Conservation (phyloP, 2,888 invertebrate species). For the Cryptocephalus primarius region DNA sequence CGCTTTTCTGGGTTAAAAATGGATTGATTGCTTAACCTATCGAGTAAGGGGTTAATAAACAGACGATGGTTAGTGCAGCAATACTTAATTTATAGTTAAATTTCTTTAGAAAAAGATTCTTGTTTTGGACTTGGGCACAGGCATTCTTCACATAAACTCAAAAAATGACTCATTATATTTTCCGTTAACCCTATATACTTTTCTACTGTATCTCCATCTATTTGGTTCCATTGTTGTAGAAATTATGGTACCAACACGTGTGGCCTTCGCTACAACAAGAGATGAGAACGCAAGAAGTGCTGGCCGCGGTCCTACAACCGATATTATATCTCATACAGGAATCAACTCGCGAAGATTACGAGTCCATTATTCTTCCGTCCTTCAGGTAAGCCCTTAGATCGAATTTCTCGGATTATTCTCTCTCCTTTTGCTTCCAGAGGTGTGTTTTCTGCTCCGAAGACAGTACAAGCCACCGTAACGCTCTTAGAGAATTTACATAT, state of each 20-base stretch:
- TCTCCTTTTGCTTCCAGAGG: conserved; percentile 40
- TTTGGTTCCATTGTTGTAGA: conserved; percentile 47
- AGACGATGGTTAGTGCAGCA: too few relatives aligned
- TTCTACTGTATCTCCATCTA: too few relatives aligned
- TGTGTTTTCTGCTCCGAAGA: conserved; percentile 67
- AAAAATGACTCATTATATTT: too few relatives aligned
- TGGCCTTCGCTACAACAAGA: conserved; percentile 84
- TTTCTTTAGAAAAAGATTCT: too few relatives aligned
- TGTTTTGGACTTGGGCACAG: too few relatives aligned
- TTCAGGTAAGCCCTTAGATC: conserved; percentile 53
- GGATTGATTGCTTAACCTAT: too few relatives aligned
- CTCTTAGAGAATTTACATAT: conserved; percentile 83
- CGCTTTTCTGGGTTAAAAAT: too few relatives aligned
- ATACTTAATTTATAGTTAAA: too few relatives aligned
- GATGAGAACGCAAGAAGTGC: conserved; percentile 72
- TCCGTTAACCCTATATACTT: too few relatives aligned
- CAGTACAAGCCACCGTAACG: conserved; percentile 76
- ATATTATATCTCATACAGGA: conserved; percentile 75
- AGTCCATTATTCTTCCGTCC: conserved; percentile 69
- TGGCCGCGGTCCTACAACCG: conserved; percentile 76
- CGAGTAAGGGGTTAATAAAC: too few relatives aligned
- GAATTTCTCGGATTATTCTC: not conserved
- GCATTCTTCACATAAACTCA: too few relatives aligned
- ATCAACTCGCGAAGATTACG: conserved; percentile 67
- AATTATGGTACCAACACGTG: conserved; percentile 89